Evolutionary conservation across 2,797 vertebrate genomes (phyloP), one percentile per base, ranked within the genome.

Genomic region (Pipistrellus nathusii): DNA sequence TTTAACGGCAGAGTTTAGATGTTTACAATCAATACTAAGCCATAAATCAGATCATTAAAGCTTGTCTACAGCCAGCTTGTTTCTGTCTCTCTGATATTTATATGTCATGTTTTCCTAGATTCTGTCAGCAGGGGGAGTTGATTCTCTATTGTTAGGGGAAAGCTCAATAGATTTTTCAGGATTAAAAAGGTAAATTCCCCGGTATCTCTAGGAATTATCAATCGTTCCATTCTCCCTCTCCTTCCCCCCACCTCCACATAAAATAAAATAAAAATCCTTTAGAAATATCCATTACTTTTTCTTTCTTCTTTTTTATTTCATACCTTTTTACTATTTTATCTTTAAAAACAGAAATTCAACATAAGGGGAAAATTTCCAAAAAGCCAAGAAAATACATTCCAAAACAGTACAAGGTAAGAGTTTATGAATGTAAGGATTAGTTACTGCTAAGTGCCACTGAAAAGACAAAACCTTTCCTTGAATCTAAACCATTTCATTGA

Each of bases 71-170:
- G 96, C 95, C 96, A 97, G 96, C 96, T 97, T 96, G 93, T 96
- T 98, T 96, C 97, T 97, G 95, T 97, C 97, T 91, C 90, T 44
- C 97, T 91, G 87, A 93, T 96, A 69, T 84, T 95, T 95, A 75
- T 85, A 94, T 97, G 96, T 98, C 91, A 96, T 97, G 99, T 98
- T 99, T 98, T 99, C 98, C 99, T 95, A 85, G 68, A 93, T 98
- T 95, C 95, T 97, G 98, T 98, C 99, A 99, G 99, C 98, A 99
- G 99, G 99, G 99, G 99, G 99, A 99, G 99, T 99, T 99, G 98
- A 99, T 98, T 99, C 98, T 99, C 99, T 99, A 98, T 99, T 98
- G 99, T 99, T 99, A 97, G 91, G 75, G 85, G 93, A 71, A 66
- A 77, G 57, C 6, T 71, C 35, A 4, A 90, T n/a, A 27, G 66